Evolutionary conservation across 1,140 invertebrate genomes (phyloP), one percentile per base, ranked within the genome.

Genomic region (Trissolcus basalis): DNA sequence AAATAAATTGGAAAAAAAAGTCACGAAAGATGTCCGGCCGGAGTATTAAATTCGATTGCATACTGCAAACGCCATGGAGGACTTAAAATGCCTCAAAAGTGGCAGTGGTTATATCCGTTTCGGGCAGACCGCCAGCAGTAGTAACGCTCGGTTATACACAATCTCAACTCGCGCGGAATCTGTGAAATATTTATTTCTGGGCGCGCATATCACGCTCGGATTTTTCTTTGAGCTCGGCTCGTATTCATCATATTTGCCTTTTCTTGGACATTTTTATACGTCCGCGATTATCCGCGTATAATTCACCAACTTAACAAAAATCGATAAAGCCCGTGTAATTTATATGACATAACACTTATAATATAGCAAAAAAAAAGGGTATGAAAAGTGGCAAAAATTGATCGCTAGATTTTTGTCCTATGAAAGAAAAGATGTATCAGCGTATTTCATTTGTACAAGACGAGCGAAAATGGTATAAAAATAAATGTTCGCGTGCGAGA

Each of bases 71-170:
- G 68, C 68, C 64, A 48, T 10, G 72, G 35, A 63, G 68, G 67
- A 75, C 71, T 75, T 70, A 60, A 72, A 77, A 73, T 63, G 72
- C 58, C 63, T 72, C 64, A 71, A 72, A 79, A 77, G 64, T 71
- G 69, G 74, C 71, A 75, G 71, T 77, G 56, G 70, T 75, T 73
- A 73, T 69, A 71, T 78, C 65, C 76, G 75, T 59, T 78, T 69
- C 49, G 75, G 75, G 75, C 75, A 78, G 58, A 68, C 63, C 58
- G 75, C 75, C 75, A 78, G 64, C 75, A 69, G 69, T 78, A 69
- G 69, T 78, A 71, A 64, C 65, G 64, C 64, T 72, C 54, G 59
- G 59, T 70, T 70, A 76, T 76, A 65, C 65, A 45, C 65, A 70
- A 65, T 60, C 59, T 64, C 73, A 63, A 75, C 58, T 59, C 47